These are phyloP conservation scores for Acleris laterana DNA, from an alignment of 2,888 invertebrate species.

Conservation along the genomic window DNA sequence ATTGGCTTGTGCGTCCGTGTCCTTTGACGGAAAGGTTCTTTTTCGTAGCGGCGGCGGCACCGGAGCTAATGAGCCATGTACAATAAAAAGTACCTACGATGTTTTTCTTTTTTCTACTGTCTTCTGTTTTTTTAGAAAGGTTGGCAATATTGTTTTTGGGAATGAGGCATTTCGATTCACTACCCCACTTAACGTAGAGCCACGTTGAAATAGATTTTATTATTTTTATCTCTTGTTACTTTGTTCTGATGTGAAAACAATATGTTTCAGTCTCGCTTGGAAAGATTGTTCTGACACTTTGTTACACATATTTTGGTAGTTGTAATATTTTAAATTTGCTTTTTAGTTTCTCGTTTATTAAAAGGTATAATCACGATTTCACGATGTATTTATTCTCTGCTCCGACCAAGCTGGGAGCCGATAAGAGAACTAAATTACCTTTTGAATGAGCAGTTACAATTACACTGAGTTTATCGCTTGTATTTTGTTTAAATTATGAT, in stretches of 20 bases:
- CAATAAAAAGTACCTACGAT: constrained; percentile 57
- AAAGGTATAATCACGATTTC: constrained; percentile 1
- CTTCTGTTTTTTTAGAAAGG: constrained; percentile 32
- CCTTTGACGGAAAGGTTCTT: constrained; percentile 58
- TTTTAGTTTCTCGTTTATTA: not conserved
- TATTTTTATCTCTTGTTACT: too few species aligned
- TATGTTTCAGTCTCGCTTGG: too few species aligned
- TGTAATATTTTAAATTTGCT: not conserved
- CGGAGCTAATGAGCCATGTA: constrained; percentile 64
- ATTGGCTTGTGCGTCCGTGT: constrained; percentile 41
- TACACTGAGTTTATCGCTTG: not conserved
- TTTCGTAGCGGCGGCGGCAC: constrained; percentile 48
- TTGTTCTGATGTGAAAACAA: too few species aligned
- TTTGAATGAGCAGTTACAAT: not conserved
- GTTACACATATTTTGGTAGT: too few species aligned
- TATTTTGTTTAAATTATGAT: too few species aligned
- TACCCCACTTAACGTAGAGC: too few species aligned
- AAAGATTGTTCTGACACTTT: too few species aligned
- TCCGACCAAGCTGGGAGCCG: not conserved
- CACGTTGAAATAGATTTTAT: too few species aligned
- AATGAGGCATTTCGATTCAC: not conserved
- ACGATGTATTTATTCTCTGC: not conserved
- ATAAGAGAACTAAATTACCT: constrained; percentile 5
- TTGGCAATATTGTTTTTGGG: constrained; percentile 24
- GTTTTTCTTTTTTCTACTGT: constrained; percentile 46